Evolutionary conservation across 1,140 invertebrate species (phyloP).

Genomic region (Triops longicaudatus): DNA sequence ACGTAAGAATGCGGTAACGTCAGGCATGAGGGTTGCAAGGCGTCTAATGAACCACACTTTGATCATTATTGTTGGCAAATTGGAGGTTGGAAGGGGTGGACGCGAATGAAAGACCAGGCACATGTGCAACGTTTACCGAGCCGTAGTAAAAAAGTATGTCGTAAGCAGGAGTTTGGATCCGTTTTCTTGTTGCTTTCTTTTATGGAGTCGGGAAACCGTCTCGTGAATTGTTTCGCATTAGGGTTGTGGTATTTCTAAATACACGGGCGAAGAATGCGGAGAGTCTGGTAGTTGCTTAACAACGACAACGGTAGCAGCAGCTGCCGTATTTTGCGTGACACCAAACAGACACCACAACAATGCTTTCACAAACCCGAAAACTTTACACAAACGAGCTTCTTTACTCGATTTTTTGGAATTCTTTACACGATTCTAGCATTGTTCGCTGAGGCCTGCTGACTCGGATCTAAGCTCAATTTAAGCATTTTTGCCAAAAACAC

Average conservation of each 20-base stretch:
- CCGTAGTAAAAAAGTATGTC: neutral
- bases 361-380: neutral
- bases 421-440: too few species aligned
- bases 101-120: neutral
- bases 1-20: neutral
- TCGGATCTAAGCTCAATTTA: too few species aligned
- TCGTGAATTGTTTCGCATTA: slow-evolving; percentile 8
- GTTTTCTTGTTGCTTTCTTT: neutral
- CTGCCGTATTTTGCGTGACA: slow-evolving; percentile 3
- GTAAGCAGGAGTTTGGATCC: neutral
- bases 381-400: too few species aligned
- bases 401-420: too few species aligned
- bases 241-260: neutral
- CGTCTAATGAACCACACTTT: neutral
- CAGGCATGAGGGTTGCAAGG: neutral
- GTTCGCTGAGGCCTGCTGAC: too few species aligned
- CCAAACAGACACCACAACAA: slow-evolving; percentile 14
- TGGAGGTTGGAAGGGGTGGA: neutral
- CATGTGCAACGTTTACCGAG: slow-evolving; percentile 1
- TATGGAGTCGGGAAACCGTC: slow-evolving; percentile 10
- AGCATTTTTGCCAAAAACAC: too few species aligned
- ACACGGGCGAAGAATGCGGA: slow-evolving; percentile 4
- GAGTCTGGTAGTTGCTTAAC: neutral
- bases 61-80: neutral
- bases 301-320: neutral